These are phyloP conservation scores for Hydropsyche betteni DNA, from an alignment of 2,888 invertebrate genomes.

Conservation along the genomic window DNA sequence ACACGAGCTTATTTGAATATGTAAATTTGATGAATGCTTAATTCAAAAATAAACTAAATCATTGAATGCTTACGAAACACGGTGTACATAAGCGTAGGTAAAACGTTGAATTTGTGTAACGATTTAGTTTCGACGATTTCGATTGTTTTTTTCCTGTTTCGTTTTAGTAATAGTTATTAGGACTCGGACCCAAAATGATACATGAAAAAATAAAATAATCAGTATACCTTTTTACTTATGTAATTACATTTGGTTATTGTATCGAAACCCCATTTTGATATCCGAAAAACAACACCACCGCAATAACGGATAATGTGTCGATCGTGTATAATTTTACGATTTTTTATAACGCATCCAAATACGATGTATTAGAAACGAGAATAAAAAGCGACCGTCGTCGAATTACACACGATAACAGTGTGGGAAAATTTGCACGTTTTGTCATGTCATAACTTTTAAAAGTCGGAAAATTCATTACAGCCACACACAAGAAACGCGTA, in stretches of 20 bases:
- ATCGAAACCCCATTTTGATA: slow-evolving; percentile 16
- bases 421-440: slow-evolving; percentile 8
- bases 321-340: slow-evolving; percentile 1
- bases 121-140: slow-evolving; percentile 29
- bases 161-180: slow-evolving; percentile 31
- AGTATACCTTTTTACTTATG: slow-evolving; percentile 20
- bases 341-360: neutral
- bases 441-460: no score
- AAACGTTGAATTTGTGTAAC: slow-evolving; percentile 23
- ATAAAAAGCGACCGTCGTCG: neutral
- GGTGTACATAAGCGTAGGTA: slow-evolving; percentile 30
- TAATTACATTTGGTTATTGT: slow-evolving; percentile 22
- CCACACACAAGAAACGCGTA: no score
- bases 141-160: slow-evolving; percentile 21
- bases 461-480: no score
- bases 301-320: no score
- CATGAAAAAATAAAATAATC: slow-evolving; percentile 7
- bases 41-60: no score
- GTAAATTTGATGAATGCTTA: no score
- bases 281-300: slow-evolving; percentile 6
- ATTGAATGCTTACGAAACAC: neutral
- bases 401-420: neutral
- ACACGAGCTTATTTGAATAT: no score
- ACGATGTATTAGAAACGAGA: neutral
- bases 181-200: slow-evolving; percentile 14